phyloP scores from a whole-genome alignment of 2,113 vertebrate species.

The Chaetodon trifascialis region DNA sequence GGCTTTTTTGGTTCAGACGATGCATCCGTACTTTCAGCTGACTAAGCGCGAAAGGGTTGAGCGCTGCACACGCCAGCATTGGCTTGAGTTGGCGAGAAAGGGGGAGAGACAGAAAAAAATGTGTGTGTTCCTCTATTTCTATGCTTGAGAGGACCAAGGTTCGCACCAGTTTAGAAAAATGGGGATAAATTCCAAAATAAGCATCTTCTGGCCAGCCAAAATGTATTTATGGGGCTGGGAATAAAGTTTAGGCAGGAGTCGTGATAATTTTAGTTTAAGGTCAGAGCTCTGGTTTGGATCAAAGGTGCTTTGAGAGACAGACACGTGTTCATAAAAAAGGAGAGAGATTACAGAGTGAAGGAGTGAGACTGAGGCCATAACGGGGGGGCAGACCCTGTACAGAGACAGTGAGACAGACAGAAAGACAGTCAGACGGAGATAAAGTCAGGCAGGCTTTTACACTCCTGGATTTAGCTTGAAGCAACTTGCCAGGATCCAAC shows the following conservation, averaged over 20 bases:
- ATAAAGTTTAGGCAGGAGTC: not conserved
- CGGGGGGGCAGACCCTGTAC: not conserved
- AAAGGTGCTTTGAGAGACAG: not conserved
- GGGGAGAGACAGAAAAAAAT: slow-evolving; percentile 9
- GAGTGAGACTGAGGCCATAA: slow-evolving; percentile 1
- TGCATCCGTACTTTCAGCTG: slow-evolving; percentile 69
- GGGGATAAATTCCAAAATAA: not conserved
- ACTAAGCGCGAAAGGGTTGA: slow-evolving; percentile 58
- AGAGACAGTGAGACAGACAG: not conserved
- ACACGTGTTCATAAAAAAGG: not conserved
- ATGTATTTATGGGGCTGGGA: not conserved
- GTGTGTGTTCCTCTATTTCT: slow-evolving; percentile 4
- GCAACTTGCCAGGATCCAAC: not conserved
- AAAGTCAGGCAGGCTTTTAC: not conserved
- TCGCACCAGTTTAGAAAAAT: not conserved
- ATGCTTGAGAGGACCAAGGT: slow-evolving; percentile 3
- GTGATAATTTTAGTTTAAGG: not conserved
- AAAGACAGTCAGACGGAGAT: not conserved
- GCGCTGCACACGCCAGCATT: slow-evolving; percentile 48
- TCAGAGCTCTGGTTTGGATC: not conserved
- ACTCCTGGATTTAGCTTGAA: slow-evolving; percentile 18
- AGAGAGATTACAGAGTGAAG: not conserved
- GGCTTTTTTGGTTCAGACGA: slow-evolving; percentile 65
- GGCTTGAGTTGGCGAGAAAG: slow-evolving; percentile 38
- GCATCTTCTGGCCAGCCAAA: not conserved